Base-by-base conservation (phyloP, 2,113 vertebrate species). In the Nothoprocta pentlandii region DNA sequence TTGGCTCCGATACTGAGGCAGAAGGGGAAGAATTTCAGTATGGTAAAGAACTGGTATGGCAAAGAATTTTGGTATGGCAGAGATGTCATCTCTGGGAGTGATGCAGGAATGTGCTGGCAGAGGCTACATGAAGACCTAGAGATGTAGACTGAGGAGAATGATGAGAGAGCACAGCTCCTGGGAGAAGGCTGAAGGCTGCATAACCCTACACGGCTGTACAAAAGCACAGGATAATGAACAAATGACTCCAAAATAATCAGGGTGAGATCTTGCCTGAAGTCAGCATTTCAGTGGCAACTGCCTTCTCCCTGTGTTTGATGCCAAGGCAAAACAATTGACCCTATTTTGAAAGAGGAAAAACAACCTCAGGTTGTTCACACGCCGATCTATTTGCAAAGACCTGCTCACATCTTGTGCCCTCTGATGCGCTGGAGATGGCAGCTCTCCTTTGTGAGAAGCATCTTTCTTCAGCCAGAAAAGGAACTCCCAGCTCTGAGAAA, bases 201-300 rank as follows among this genome's bases (percentile, higher is more conserved):
- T 51, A 15, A 3, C 2, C 36, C 70, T 16, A 30, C 13, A 13
- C 46, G 74, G 19, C 79, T 34, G 0, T 22, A 47, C 34, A 34
- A 39, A 32, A 41, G 6, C n/a, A 69, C 25, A 32, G 26, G 44
- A 19, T 76, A 82, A 15, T 17, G 39, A 44, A 32, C 28, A 56
- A 56, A 6, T 20, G 12, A 7, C 26, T 9, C 53, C 10, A 8
- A 59, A 58, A 46, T 5, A 32, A 46, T 9, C 20, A 28, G 4
- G 3, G 36, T 28, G 6, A 2, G 2, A 2, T 10, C 0, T 0
- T n/a, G 59, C 41, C 20, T 28, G 22, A 44, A 49, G 30, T 12
- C 82, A 83, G 54, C 44, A 23, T 64, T 64, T 77, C 64, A 49
- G 49, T 8, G n/a, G 26, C 20, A 9, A 7, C 77, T 44, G 73